Evolutionary conservation across 2,113 vertebrate species (phyloP).

Genomic region (Rhinoderma darwinii): DNA sequence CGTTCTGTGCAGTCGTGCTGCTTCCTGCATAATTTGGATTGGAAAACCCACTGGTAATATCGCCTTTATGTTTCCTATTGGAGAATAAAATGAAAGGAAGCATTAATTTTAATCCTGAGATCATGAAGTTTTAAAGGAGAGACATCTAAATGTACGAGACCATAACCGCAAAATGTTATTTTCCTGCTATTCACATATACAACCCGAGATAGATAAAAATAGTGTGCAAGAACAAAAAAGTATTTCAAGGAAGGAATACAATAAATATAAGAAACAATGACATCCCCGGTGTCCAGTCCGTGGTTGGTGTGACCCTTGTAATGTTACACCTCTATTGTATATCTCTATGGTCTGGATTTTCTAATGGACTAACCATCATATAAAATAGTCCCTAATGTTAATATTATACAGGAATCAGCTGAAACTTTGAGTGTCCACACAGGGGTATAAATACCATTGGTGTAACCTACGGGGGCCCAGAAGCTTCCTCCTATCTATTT

Average conservation of each 20-base stretch:
- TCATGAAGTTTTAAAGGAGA: slow-evolving; percentile 29
- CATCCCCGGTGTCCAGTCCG: neutral
- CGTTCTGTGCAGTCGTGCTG: slow-evolving; percentile 17
- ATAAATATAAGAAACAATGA: neutral
- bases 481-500: too few relatives aligned
- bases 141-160: neutral
- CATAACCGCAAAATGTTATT: slow-evolving; percentile 1
- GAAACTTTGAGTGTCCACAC: too few relatives aligned
- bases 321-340: too few relatives aligned
- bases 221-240: neutral
- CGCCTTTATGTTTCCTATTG: slow-evolving; percentile 46
- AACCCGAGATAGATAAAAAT: neutral
- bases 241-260: neutral
- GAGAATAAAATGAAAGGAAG: slow-evolving; percentile 20
- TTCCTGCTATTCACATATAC: neutral
- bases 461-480: too few relatives aligned
- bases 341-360: too few relatives aligned
- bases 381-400: too few relatives aligned
- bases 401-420: too few relatives aligned
- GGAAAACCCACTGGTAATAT: slow-evolving; percentile 40
- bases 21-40: slow-evolving; percentile 51
- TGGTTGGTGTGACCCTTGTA: too few relatives aligned
- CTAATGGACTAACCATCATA: too few relatives aligned
- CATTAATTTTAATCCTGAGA: slow-evolving; percentile 29
- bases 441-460: too few relatives aligned